Base-by-base conservation (phyloP, 1,140 invertebrate genomes). In the Triops longicaudatus region DNA sequence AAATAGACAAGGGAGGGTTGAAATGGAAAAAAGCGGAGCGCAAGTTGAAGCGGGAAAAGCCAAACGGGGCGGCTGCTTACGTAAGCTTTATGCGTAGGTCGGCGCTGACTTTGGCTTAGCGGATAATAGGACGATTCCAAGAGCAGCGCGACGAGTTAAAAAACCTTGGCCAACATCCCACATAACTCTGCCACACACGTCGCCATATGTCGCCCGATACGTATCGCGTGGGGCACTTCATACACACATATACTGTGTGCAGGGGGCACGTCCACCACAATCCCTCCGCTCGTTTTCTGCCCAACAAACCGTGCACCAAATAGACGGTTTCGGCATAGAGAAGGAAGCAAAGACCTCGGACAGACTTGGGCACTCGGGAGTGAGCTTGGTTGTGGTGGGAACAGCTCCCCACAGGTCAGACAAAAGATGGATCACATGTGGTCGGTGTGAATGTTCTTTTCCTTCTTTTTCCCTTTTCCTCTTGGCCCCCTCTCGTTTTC, bases 141-240 rank as follows among this genome's bases (percentile, higher is more conserved):
- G 50, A 63, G n/a, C 50, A 63, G 50, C 50, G 50, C 50, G 50
- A 63, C 50, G 50, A 63, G 50, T 63, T 63, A 63, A 63, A 37
- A n/a, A 63, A 63, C 14, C 50, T 63, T 63, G 50, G 50, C 50
- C 50, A 63, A 63, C 50, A 6, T 63, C 50, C 50, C 50, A 63
- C 50, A 63, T 63, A 63, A 63, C 50, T 63, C 50, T 14, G 50
- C 50, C 50, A 63, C 50, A 63, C 50, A 63, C 50, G 50, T 63
- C 50, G 50, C 50, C 50, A 63, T 63, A 63, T 63, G 50, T 63
- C 50, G 50, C 50, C 50, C 17, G 50, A 63, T 63, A 63, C 50
- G 17, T 63, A 63, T 63, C 50, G 50, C 50, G 50, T 63, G 50
- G 50, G 50, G 50, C 50, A 63, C 50, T 63, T 63, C 50, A 63